These are phyloP conservation scores for Brachionus rotundiformis DNA, from an alignment of 1,140 invertebrate species.

Conservation along the genomic window DNA sequence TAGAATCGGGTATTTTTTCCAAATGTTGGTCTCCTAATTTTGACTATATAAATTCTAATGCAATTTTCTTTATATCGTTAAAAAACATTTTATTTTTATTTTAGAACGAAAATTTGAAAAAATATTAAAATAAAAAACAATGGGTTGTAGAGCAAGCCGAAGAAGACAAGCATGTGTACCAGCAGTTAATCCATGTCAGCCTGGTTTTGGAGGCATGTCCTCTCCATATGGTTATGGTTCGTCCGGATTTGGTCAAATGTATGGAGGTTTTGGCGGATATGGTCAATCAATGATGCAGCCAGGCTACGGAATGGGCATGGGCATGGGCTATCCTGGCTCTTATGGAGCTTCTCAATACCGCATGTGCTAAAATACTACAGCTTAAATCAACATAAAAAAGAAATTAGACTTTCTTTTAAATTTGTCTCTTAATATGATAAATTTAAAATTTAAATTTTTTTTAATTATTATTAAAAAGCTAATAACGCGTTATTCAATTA, in stretches of 20 bases:
- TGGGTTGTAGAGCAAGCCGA: constrained; percentile 13
- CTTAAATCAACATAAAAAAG: background rate
- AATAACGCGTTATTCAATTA: background rate
- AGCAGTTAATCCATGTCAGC: constrained; percentile 10
- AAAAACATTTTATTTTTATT: constrained; percentile 2
- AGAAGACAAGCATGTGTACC: constrained; percentile 3
- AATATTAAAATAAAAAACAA: background rate
- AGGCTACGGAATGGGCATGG: background rate
- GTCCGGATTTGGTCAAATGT: background rate
- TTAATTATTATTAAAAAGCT: background rate
- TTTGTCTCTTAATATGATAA: background rate
- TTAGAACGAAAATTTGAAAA: background rate
- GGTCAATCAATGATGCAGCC: background rate
- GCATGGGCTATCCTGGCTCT: background rate
- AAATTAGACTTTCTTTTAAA: background rate
- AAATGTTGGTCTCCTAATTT: background rate
- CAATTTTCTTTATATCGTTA: background rate
- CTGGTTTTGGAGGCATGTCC: background rate
- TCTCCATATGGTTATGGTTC: background rate
- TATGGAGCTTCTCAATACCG: background rate
- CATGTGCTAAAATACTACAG: background rate
- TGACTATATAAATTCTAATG: constrained; percentile 20
- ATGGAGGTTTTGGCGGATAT: background rate
- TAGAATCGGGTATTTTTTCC: constrained; percentile 11
- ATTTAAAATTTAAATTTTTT: constrained; percentile 7